Base-by-base conservation (phyloP, 2,888 invertebrate species). In the Muschampia plurimacula region DNA sequence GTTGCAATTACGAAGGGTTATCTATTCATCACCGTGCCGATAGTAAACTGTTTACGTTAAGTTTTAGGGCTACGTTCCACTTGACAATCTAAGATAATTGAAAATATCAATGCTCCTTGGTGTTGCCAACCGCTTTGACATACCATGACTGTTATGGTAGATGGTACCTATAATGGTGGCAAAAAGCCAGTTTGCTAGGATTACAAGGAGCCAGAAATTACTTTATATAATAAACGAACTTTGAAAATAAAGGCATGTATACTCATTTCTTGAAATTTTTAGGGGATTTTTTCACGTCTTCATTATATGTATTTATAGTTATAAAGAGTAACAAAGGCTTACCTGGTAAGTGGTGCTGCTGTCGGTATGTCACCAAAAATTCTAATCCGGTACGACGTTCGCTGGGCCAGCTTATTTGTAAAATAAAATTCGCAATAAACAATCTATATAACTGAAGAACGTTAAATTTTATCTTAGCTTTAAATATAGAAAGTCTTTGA, bases 1-100 rank as follows among this genome's bases (percentile, higher is more conserved):
- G 80, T 84, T 72, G 86, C 86, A 84, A 89, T 88, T 84, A 86
- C 80, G 70, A 70, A 72, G 76, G 76, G 82, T 80, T 82, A 83
- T 82, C 84, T 82, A 76, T 77, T 78, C 81, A 79, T 80, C 80
- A 74, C 69, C 41, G 63, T 28, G 64, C 49, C 69, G 64, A 69
- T 69, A 69, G 55, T 69, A 39, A 63, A 63, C 55, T 69, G 69
- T 69, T 69, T 69, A 69, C 63, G 63, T 7, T 64, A 39, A 64
- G 69, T 13, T 69, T 69, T 69, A n/a, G 44, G 63, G 10, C 7
- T 10, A 28, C 12, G 1, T 8, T 55, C 60, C 55, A 13, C 8
- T 59, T 59, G 10, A 8, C 0, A 13, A 13, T 60, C 2, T 4
- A 41, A 62, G 62, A 12, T 62, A 39, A 41, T 15, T 9, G 28